Conservation (phyloP, 2,888 invertebrate species). For the Strigamia crassipes region DNA sequence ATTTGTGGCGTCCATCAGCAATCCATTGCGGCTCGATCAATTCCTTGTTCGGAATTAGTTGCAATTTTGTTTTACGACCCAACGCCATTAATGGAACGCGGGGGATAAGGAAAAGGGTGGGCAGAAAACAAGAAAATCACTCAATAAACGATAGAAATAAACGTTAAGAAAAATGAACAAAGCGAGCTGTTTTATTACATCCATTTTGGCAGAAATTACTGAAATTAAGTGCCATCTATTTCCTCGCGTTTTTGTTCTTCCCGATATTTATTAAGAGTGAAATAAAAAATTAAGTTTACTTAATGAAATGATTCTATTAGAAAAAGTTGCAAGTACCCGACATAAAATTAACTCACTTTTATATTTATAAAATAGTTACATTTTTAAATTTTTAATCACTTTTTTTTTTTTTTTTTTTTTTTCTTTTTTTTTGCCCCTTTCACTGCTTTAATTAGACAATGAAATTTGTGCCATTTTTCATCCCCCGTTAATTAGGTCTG, state of each 20-base stretch:
- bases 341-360: not conserved
- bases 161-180: not conserved
- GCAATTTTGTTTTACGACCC: not conserved
- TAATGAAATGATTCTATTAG: not conserved
- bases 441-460: not conserved
- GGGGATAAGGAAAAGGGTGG: not conserved
- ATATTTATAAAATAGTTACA: not conserved
- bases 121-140: not conserved
- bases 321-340: not conserved
- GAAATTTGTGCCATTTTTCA: not conserved
- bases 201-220: not conserved
- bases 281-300: too few relatives aligned
- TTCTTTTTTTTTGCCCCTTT: not conserved
- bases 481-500: not conserved
- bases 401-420: not conserved
- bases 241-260: not conserved
- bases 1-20: not conserved
- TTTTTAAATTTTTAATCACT: not conserved
- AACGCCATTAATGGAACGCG: not conserved
- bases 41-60: not conserved
- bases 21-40: not conserved
- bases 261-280: too few relatives aligned
- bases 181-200: not conserved
- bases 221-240: not conserved
- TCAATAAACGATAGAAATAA: not conserved